Percentiles rank a stretch among this genome's conserved stretches.
Conservation (phyloP, 2,888 invertebrate genomes). For the Orthosia gracilis region DNA sequence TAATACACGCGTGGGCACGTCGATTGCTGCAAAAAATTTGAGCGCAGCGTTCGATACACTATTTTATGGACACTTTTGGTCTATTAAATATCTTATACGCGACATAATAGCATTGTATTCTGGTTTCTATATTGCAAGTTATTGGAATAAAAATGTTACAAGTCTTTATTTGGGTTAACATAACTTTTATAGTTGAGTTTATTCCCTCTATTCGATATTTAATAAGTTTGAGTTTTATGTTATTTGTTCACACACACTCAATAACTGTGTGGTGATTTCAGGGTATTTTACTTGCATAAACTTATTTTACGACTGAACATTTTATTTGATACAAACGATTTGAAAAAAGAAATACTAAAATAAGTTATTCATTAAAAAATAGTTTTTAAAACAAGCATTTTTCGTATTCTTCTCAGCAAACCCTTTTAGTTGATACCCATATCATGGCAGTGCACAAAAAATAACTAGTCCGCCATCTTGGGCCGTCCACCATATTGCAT, state of each 20-base stretch:
- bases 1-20: constrained; percentile 75
- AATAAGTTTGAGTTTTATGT: constrained; percentile 55
- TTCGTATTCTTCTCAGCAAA: too few species aligned
- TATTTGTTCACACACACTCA: constrained; percentile 33
- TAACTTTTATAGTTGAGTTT: constrained; percentile 61
- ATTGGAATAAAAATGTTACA: constrained; percentile 69
- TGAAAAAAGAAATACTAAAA: neutral
- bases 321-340: neutral
- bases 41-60: constrained; percentile 69
- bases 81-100: constrained; percentile 73
- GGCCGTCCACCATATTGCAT: too few species aligned
- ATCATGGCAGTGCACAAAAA: too few species aligned
- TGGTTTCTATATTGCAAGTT: constrained; percentile 56
- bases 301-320: constrained; percentile 21
- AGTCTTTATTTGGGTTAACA: constrained; percentile 73
- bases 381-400: too few species aligned
- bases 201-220: constrained; percentile 36
- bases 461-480: too few species aligned
- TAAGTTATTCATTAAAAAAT: too few species aligned
- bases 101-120: constrained; percentile 67
- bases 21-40: constrained; percentile 80
- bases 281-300: neutral
- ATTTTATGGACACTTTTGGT: constrained; percentile 80
- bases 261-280: constrained; percentile 21
- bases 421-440: too few species aligned